Evolutionary conservation across 92 coral and sea anemone species (phyloP), one percentile per base, ranked within the genome.

Genomic region (Diadumene lineata): DNA sequence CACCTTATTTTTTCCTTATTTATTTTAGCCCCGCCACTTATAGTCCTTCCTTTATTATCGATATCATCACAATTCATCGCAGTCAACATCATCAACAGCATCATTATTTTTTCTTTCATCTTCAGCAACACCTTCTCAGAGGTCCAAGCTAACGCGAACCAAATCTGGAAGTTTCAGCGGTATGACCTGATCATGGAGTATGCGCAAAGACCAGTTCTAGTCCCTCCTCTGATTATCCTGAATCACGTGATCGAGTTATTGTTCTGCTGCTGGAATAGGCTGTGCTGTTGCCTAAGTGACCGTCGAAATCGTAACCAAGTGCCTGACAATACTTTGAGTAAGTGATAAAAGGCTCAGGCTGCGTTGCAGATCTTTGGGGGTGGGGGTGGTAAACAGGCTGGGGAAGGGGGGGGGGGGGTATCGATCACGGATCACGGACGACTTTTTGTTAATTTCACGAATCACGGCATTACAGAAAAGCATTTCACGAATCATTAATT

Each of bases 121-220:
- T 30, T 22, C 82, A 90, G 96, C 78, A 87, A 90, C 78, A 90
- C 96, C 30, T 90, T 83, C 81, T 80, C 92, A 30, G 81, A 81
- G 53, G 90, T 90, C 3, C 89, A 90, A 56, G 90, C 86, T 16
- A 90, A 90, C 64, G 79, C 97, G 56, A 82, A 87, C 64, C 92
- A 87, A 74, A 91, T 91, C 43, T 91, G 97, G 97, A 91, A 91
- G 74, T 91, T 74, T 70, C 89, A 84, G 85, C 90, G 97, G 43
- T 91, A 84, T 73, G 72, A 87, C 17, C 72, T 91, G 57, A 83
- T 91, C 66, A 91, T 91, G 97, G 97, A 91, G 81, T 91, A 91
- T 69, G 90, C 90, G 48, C 84, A 86, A 71, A 88, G 97, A 50
- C 97, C 97, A 1, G 81, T 91, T 55, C 68, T 91, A 2, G 85